Evolutionary conservation across 2,888 invertebrate species (phyloP), one percentile per base, ranked within the genome.

Genomic region (Dryadula phaetusa): DNA sequence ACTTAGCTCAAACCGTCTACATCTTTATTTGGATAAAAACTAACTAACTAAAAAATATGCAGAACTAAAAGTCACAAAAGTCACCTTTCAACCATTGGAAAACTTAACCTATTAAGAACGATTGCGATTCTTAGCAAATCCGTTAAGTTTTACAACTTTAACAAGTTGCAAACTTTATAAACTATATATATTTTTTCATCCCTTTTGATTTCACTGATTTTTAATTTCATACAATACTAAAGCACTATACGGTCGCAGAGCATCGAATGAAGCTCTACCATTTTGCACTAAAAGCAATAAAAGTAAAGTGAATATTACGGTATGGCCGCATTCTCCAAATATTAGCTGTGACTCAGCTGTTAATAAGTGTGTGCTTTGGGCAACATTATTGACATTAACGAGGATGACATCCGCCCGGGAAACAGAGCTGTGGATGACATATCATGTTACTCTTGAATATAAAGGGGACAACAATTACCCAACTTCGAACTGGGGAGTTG

Each of bases 331-430:
- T 56, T 49, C 49, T 53, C 49, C 64, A 70, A 69, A 70, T 62
- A 70, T 64, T 60, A 67, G 46, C 52, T 46, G 52, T 90, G 89
- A 90, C 78, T 92, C 90, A 90, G 79, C 79, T 78, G 81, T 84
- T 86, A 88, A 86, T 87, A 86, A 84, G 83, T 81, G 73, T 79
- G 82, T 81, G 73, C 79, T 88, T 90, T 88, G 84, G 88, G 84
- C 78, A 82, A 81, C 82, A 80, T 84, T 91, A 91, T 91, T 90
- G 90, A 91, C 90, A 84, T 79, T 87, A 88, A 91, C 86, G 84
- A 87, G 87, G 83, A 84, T 82, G 80, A 84, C 87, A 88, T 91
- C 92, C 75, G 79, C 90, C 90, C 75, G 78, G 79, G 81, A 77
- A 76, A 74, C 76, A 74, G 74, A 77, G 80, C 81, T 83, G 80